phyloP scores from a whole-genome alignment of 2,888 invertebrate genomes.

The Glaucopsyche alexis region DNA sequence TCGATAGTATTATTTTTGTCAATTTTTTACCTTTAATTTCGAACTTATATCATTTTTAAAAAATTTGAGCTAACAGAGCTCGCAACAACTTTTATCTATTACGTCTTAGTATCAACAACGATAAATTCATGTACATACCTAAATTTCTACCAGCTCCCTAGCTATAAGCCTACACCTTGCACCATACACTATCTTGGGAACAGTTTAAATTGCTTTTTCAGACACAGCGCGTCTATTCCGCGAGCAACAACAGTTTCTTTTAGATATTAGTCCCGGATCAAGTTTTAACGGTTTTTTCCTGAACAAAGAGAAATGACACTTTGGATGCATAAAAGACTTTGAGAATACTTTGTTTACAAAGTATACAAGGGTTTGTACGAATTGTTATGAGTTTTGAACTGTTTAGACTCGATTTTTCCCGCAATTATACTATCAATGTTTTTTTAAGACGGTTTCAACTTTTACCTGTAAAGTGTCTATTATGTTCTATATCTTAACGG shows the following conservation, averaged over 20 bases:
- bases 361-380: slow-evolving; percentile 28
- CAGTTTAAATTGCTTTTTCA: slow-evolving; percentile 78
- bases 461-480: too few species aligned
- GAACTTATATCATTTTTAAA: too few species aligned
- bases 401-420: not conserved
- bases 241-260: slow-evolving; percentile 64
- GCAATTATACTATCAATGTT: not conserved
- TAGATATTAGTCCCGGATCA: slow-evolving; percentile 65
- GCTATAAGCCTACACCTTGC: slow-evolving; percentile 41
- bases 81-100: too few species aligned
- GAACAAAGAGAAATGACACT: slow-evolving; percentile 44
- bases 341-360: slow-evolving; percentile 37
- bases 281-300: slow-evolving; percentile 57
- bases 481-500: too few species aligned
- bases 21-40: too few species aligned
- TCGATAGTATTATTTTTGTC: too few species aligned
- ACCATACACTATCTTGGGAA: slow-evolving; percentile 50
- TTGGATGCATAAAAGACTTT: slow-evolving; percentile 41
- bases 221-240: slow-evolving; percentile 65
- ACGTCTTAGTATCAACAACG: too few species aligned
- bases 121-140: too few species aligned
- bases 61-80: too few species aligned
- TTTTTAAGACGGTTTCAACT: not conserved
- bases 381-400: not conserved
- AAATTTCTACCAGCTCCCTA: too few species aligned